phyloP scores from a whole-genome alignment of 1,140 invertebrate species.

The Drepana arcuata region DNA sequence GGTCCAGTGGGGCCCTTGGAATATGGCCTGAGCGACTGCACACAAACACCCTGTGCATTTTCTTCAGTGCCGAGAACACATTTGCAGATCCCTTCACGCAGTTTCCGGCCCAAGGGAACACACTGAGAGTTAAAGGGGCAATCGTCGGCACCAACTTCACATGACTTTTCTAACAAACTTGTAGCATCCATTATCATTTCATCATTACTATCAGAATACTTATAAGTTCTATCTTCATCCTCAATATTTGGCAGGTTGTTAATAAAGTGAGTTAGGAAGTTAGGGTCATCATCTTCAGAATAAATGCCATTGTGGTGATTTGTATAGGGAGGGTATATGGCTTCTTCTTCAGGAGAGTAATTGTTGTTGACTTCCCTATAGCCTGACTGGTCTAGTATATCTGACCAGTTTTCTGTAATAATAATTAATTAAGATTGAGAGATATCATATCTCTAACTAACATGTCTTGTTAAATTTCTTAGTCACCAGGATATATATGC shows the following conservation, averaged over 20 bases:
- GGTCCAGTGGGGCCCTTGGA: conserved; percentile 48
- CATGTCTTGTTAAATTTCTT: too few species aligned
- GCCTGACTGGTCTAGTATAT: conserved; percentile 63
- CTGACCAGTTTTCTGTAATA: conserved; percentile 65
- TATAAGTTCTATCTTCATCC: conserved; percentile 47
- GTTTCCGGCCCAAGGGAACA: conserved; percentile 71
- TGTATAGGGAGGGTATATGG: conserved; percentile 51
- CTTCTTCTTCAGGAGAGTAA: conserved; percentile 57
- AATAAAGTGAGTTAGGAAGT: conserved; percentile 46
- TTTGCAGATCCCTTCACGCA: conserved; percentile 77
- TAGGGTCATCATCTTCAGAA: conserved; percentile 40
- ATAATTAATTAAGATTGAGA: too few species aligned
- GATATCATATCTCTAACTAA: too few species aligned
- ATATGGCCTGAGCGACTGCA: conserved; percentile 44
- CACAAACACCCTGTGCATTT: conserved; percentile 44
- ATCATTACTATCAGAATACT: conserved; percentile 56
- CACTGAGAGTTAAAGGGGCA: conserved; percentile 79
- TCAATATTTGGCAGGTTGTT: conserved; percentile 51
- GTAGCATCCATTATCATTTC: conserved; percentile 66
- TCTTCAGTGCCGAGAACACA: conserved; percentile 74
- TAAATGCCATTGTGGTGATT: conserved; percentile 42
- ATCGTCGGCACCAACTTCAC: conserved; percentile 51
- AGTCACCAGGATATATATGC: too few species aligned
- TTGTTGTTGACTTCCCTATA: conserved; percentile 53
- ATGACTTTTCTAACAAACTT: conserved; percentile 58